A percentile compares a stretch with the other conserved stretches of the same genome.
Evolutionary conservation across 2,113 vertebrate species (phyloP).

Genomic region (Chrysemys picta): DNA sequence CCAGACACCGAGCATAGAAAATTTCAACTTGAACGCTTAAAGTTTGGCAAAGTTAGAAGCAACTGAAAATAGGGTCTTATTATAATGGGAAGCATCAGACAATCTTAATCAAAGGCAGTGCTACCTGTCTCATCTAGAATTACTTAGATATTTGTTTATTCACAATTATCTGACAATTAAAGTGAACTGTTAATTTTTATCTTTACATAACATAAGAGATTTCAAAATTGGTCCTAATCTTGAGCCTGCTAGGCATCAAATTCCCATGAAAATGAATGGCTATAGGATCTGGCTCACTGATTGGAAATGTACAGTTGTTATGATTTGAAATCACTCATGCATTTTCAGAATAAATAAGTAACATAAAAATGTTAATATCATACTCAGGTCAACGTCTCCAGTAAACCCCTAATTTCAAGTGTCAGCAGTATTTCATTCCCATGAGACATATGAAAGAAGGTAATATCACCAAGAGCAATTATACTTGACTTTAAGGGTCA

Average conservation of each 20-base stretch:
- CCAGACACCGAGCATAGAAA: background rate
- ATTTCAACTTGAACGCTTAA: background rate
- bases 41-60: background rate
- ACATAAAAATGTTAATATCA: fast-evolving
- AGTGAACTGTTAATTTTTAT: background rate
- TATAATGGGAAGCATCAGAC: background rate
- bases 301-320: background rate
- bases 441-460: background rate
- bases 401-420: background rate
- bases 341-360: background rate
- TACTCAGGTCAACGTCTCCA: fast-evolving
- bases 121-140: background rate
- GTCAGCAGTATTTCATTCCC: background rate
- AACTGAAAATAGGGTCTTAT: background rate
- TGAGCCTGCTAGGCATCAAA: background rate
- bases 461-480: background rate
- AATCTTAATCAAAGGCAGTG: background rate
- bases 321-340: background rate
- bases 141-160: background rate
- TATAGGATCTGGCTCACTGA: fast-evolving
- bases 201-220: background rate
- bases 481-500: background rate
- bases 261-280: background rate
- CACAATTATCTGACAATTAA: background rate
- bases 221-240: background rate